These are phyloP conservation scores for Pheucticus melanocephalus DNA, from an alignment of 2,113 vertebrate genomes.

Conservation along the genomic window DNA sequence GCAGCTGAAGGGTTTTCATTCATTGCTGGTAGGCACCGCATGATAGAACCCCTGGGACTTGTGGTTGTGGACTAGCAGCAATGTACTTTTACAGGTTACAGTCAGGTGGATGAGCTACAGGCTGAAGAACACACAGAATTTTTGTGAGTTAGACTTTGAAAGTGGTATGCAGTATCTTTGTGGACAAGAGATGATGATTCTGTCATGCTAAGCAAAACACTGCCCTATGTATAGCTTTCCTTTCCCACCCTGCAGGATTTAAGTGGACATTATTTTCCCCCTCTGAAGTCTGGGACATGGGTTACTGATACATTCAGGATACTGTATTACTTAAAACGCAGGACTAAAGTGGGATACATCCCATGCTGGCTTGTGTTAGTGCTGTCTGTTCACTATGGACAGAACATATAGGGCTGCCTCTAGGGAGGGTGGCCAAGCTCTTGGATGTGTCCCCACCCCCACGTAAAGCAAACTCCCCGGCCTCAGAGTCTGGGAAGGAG, in stretches of 20 bases:
- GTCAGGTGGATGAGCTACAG: neutral
- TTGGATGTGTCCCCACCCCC: neutral
- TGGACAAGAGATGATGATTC: neutral
- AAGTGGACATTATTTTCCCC: neutral
- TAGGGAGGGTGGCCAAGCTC: neutral
- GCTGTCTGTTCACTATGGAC: neutral
- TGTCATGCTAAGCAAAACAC: neutral
- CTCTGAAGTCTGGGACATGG: neutral
- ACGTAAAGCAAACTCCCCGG: fast-evolving
- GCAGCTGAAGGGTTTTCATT: neutral
- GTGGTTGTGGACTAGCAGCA: neutral
- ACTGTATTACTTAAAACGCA: neutral
- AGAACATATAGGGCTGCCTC: neutral
- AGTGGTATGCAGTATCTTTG: neutral
- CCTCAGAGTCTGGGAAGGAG: neutral
- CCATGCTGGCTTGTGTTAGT: fast-evolving
- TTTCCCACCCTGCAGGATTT: neutral
- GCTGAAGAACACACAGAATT: neutral
- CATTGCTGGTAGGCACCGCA: neutral
- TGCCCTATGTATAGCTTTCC: neutral
- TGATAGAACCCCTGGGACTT: neutral
- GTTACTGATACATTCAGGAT: neutral
- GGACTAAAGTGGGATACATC: neutral
- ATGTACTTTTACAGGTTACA: neutral
- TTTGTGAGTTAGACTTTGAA: neutral